Conservation (phyloP, 2,888 invertebrate genomes). For the Xestoiulus laeticollis region DNA sequence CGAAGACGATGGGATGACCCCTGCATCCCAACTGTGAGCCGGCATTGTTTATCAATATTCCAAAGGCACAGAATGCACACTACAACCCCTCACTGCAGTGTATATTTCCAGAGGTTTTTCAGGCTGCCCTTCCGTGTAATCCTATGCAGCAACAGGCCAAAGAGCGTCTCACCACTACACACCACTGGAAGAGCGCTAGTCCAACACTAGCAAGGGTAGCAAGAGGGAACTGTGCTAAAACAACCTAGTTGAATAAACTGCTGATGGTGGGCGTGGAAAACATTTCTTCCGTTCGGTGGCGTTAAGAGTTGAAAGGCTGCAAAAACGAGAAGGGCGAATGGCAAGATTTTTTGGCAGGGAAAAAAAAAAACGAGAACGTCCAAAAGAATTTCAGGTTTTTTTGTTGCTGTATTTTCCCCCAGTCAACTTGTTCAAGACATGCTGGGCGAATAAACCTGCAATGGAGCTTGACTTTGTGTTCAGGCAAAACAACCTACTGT, state of each 20-base stretch:
- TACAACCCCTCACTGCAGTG: neutral
- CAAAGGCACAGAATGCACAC: neutral
- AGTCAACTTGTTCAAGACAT: no score
- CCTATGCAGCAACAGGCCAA: neutral
- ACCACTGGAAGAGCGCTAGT: neutral
- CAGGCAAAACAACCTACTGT: neutral
- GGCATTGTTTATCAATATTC: neutral
- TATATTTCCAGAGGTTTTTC: neutral
- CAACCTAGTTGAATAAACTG: constrained; percentile 26
- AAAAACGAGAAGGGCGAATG: neutral
- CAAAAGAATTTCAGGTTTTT: constrained; percentile 6
- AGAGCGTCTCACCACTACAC: neutral
- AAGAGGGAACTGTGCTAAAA: neutral
- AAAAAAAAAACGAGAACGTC: neutral
- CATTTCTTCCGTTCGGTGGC: constrained; percentile 25
- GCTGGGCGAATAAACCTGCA: neutral
- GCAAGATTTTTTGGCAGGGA: neutral
- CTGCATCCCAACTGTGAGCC: constrained; percentile 19
- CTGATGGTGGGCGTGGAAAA: neutral
- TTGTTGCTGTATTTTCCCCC: neutral
- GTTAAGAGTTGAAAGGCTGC: neutral
- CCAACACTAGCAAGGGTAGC: neutral
- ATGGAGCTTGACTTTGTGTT: neutral
- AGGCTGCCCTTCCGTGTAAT: neutral
- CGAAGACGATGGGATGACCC: constrained; percentile 2